These are phyloP conservation scores for Manduca sexta DNA, from an alignment of 1,140 invertebrate genomes.

Conservation along the genomic window DNA sequence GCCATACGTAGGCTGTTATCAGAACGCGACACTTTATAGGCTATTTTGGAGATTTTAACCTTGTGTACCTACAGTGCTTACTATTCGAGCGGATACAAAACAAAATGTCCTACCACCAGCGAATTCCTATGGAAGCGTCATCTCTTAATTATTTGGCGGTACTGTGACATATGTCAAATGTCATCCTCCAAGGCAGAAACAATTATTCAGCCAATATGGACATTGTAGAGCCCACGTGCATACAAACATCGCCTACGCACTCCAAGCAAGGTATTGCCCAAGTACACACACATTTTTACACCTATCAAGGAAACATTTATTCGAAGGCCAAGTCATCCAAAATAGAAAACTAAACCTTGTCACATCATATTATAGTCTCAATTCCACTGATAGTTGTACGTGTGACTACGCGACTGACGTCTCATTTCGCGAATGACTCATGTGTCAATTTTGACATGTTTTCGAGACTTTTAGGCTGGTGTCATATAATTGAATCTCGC, in stretches of 20 bases:
- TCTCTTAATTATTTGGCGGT: no score
- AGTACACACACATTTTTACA: conserved; percentile 24
- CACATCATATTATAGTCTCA: no score
- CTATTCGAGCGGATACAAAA: no score
- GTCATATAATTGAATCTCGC: conserved; percentile 11
- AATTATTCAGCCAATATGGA: background rate
- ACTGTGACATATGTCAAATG: background rate
- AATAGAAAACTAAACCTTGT: no score
- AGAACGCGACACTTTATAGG: no score
- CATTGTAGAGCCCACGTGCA: background rate
- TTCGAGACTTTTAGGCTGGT: conserved; percentile 2
- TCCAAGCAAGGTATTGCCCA: background rate
- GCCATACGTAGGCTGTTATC: no score
- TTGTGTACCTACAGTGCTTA: no score
- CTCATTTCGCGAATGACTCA: conserved; percentile 7
- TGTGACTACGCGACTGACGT: background rate
- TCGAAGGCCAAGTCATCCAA: background rate
- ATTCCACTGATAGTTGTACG: no score
- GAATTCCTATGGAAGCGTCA: no score
- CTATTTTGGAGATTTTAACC: no score
- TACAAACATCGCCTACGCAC: conserved; percentile 2
- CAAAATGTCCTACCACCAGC: no score
- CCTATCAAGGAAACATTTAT: conserved; percentile 25
- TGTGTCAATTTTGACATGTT: conserved; percentile 7
- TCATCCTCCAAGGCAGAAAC: background rate